Conservation (phyloP, 2,797 vertebrate species). For the Notamacropus eugenii region DNA sequence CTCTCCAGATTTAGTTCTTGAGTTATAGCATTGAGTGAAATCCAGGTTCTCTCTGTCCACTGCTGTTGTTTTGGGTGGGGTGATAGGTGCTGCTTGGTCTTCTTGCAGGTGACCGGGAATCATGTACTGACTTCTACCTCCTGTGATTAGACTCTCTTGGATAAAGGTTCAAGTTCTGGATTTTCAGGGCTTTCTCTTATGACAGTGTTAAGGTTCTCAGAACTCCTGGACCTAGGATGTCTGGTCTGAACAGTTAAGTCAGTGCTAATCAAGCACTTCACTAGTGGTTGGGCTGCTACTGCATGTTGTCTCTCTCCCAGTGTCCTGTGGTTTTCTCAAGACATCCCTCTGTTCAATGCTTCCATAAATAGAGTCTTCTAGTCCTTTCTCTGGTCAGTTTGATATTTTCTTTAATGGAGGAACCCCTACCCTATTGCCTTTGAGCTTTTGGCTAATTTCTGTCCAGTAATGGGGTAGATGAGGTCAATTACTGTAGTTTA, state of each 20-base stretch:
- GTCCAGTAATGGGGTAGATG: not conserved
- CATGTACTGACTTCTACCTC: not conserved
- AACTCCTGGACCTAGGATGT: not conserved
- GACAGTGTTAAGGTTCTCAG: not conserved
- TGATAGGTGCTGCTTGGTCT: not conserved
- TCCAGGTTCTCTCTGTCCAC: not conserved
- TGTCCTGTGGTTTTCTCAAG: not conserved
- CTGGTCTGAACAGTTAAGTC: not conserved
- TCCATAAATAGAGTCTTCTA: not conserved
- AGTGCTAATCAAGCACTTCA: not conserved
- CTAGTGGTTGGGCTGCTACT: fast-evolving
- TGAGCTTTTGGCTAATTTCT: not conserved
- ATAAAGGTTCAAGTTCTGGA: not conserved
- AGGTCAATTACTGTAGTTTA: not conserved
- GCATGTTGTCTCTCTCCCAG: not conserved
- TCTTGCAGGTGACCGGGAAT: not conserved
- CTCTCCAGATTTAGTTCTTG: not conserved
- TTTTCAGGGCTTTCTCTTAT: not conserved
- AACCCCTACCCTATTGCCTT: not conserved
- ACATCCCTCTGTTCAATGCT: not conserved
- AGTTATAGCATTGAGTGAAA: not conserved
- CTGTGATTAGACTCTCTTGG: not conserved
- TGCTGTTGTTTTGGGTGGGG: not conserved
- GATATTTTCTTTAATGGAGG: not conserved
- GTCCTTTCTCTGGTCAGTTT: not conserved